phyloP scores from a whole-genome alignment of 2,797 vertebrate species.

The Novumbra hubbsi region DNA sequence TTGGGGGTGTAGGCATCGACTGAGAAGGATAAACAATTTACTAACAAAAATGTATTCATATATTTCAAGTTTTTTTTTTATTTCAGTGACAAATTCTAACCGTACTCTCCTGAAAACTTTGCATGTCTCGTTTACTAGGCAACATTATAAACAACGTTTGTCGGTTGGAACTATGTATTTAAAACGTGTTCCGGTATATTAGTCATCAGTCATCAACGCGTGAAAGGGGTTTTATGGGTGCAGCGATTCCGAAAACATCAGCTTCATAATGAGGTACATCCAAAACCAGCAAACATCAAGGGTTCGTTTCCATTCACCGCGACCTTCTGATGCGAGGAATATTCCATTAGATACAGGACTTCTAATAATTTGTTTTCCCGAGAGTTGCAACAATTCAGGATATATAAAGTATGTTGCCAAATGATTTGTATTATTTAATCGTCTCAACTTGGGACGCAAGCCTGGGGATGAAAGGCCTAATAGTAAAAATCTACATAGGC shows the following conservation, averaged over 20 bases:
- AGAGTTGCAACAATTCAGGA: constrained; percentile 13
- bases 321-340: constrained; percentile 10
- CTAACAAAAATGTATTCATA: neutral
- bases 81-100: neutral
- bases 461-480: neutral
- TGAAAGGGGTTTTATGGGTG: neutral
- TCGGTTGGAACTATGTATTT: neutral
- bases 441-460: neutral
- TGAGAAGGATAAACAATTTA: neutral
- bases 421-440: constrained; percentile 8
- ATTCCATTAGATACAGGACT: constrained; percentile 17
- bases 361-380: constrained; percentile 23
- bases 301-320: constrained; percentile 15
- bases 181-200: neutral
- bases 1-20: neutral
- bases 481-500: neutral
- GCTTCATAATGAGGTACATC: constrained; percentile 73
- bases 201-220: neutral
- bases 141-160: neutral
- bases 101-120: neutral
- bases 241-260: neutral
- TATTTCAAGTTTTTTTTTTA: neutral
- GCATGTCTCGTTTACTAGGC: neutral
- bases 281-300: constrained; percentile 31
- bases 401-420: constrained; percentile 4